Evolutionary conservation across 2,888 invertebrate species (phyloP), one percentile per base, ranked within the genome.

Genomic region (Drosophila ochracea): DNA sequence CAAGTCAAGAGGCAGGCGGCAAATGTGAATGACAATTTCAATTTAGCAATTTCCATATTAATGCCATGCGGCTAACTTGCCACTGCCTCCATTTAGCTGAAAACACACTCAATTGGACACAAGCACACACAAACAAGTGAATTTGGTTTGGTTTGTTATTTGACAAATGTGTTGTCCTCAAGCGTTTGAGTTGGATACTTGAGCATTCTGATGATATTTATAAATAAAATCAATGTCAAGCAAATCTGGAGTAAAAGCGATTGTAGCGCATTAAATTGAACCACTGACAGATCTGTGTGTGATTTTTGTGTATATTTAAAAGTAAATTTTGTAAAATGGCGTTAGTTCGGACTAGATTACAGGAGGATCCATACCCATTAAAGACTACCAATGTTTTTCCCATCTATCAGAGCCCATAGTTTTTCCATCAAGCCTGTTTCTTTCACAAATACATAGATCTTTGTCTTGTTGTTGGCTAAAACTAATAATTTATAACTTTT

Each of bases 21-120:
- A 68, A 80, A 81, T 90, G 73, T 76, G 80, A 78, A 81, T 90
- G 90, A 88, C 87, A 87, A 82, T 87, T 89, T 87, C 87, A 86
- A 90, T 90, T 87, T 90, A 81, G 67, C 82, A 89, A 89, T 87
- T 87, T 90, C 76, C 90, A 86, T 90, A 73, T 83, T 81, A 90
- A 87, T 90, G 73, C 72, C 72, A 75, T 74, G 77, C 74, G 75
- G 75, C 71, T 55, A 76, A 72, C 75, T 68, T 71, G 66, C 60
- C 65, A 58, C 72, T 80, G 70, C 63, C 70, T 73, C 73, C 78
- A 80, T 80, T 85, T 78, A 81, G 70, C 82, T 84, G 83, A 82
- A 83, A 74, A 80, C 83, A 75, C 75, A 77, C 70, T 82, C 77
- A 84, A 63, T 57, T 55, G 67, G 59, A 61, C 62, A 63, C 31